Base-by-base conservation (phyloP, 2,113 vertebrate species). In the Lampris incognitus region DNA sequence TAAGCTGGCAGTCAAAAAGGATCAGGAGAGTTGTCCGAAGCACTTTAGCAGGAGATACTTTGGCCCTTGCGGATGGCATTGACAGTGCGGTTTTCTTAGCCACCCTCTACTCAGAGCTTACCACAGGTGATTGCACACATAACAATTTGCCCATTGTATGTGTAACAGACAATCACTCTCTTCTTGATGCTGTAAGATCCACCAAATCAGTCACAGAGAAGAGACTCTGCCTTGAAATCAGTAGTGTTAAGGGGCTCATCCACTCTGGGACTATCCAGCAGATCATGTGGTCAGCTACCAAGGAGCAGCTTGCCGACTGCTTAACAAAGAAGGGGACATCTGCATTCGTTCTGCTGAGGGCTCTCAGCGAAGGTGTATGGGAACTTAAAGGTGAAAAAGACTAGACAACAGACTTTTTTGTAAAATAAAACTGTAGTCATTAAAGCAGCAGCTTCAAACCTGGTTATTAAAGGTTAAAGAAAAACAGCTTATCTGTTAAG, bases 141-240 rank as follows among this genome's bases (percentile, higher is more conserved):
- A 55, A 50, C 5, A 37, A 7, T 46, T 56, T 70, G 7, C 69
- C 80, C 3, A 48, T 74, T 37, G 38, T 62, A 2, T 79, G 72
- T 72, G 56, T 79, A 11, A 80, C 50, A 9, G 77, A 84, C 76
- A 80, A 76, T 57, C 65, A 77, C 59, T 84, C 58, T 1, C 68
- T 79, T 2, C 10, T 76, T 2, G 52, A 84, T 79, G 72, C 77
- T 63, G 11, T 76, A 50, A 82, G 73, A 42, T 82, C 74, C 36
- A 77, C 63, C 4, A 72, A 76, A 58, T 49, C 38, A 9, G 63
- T 72, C 5, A 81, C 0, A 65, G 24, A 24, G 24, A 24, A 24
- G 24, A 24, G 24, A 24, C 24, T 24, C 24, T 24, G 24, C 24
- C 24, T 74, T 7, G 51, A 77, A 40, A 77, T 82, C 13, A 74